Evolutionary conservation across 2,113 vertebrate genomes (phyloP).

Genomic region (Ifrita kowaldi): DNA sequence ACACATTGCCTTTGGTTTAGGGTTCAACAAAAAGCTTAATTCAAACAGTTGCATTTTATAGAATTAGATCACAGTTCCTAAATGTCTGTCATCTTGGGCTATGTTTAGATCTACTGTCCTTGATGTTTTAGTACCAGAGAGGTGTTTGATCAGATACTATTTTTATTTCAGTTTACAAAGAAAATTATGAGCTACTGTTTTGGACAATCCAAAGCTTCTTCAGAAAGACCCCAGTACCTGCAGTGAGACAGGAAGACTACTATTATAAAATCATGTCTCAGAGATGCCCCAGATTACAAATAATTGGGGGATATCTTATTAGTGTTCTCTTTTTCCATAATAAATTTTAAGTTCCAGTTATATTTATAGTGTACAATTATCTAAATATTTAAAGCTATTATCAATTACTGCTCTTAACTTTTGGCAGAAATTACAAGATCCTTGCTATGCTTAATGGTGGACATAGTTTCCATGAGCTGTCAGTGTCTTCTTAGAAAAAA

Average conservation of each 20-base stretch:
- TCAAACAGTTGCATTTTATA: not conserved
- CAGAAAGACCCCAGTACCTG: not conserved
- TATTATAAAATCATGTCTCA: not conserved
- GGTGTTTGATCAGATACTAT: not conserved
- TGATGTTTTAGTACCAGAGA: not conserved
- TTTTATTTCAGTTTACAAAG: not conserved
- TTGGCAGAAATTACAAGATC: not conserved
- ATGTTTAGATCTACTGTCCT: not conserved
- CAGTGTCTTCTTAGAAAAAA: not conserved
- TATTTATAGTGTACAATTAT: not conserved
- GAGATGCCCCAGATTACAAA: not conserved
- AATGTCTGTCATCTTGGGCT: fast-evolving
- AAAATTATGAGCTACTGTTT: not conserved
- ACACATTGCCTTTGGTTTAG: not conserved
- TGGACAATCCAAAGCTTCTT: not conserved
- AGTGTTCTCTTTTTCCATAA: not conserved
- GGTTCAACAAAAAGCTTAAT: not conserved
- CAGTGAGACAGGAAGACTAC: not conserved
- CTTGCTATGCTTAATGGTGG: not conserved
- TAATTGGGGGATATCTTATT: not conserved
- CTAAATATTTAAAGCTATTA: not conserved
- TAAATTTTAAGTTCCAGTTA: not conserved
- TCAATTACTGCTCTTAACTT: not conserved
- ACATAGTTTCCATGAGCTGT: not conserved
- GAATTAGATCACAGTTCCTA: not conserved